Conservation (phyloP, 2,888 invertebrate genomes). For the Scaptomyza caliginosa region DNA sequence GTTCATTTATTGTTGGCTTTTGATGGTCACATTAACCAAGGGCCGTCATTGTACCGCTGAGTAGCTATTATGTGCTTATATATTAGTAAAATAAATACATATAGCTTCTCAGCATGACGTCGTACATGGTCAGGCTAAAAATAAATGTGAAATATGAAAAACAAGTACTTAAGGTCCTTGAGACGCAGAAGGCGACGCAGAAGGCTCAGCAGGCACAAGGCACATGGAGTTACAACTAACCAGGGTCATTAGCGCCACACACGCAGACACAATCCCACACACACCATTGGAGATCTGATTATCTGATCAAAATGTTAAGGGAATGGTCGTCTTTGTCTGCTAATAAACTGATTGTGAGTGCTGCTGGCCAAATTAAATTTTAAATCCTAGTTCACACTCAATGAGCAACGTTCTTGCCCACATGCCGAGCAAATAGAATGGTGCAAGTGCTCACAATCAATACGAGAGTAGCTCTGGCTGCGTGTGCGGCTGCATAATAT, state of each 20-base stretch:
- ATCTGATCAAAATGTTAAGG: constrained; percentile 16
- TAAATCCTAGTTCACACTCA: constrained; percentile 22
- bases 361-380: constrained; percentile 31
- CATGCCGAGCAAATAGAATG: constrained; percentile 18
- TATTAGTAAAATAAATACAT: constrained; percentile 20
- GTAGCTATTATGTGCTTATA: constrained; percentile 14
- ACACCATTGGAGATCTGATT: constrained; percentile 22
- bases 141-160: constrained; percentile 52
- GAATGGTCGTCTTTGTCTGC: constrained; percentile 26
- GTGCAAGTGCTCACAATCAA: constrained; percentile 38
- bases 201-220: constrained; percentile 24
- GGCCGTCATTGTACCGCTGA: constrained; percentile 32
- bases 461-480: constrained; percentile 18
- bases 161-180: constrained; percentile 50
- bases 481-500: constrained; percentile 70
- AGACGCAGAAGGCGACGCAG: constrained; percentile 33
- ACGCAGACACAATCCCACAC: constrained; percentile 1
- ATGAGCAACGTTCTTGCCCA: neutral
- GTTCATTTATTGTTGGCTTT: constrained; percentile 65
- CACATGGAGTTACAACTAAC: constrained; percentile 22
- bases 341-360: constrained; percentile 18
- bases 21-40: constrained; percentile 53
- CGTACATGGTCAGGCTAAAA: constrained; percentile 45
- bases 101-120: constrained; percentile 50
- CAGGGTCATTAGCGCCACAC: constrained; percentile 53